These are phyloP conservation scores for Cassiopea andromeda DNA, from an alignment of 30 jellyfish, hydroid and myxozoan species.

Conservation along the genomic window DNA sequence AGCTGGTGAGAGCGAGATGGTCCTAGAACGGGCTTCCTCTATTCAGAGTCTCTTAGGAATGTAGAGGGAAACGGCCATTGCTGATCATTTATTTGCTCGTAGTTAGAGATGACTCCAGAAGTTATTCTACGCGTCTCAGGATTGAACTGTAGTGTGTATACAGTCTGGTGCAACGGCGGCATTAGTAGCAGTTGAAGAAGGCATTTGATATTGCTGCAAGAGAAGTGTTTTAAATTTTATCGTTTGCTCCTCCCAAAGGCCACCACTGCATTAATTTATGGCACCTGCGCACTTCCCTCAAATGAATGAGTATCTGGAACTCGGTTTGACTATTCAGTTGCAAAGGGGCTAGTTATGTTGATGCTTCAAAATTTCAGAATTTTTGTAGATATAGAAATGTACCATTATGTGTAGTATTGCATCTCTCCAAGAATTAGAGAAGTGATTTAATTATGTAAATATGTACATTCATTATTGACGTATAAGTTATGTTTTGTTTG, in stretches of 20 bases:
- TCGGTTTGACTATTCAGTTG: background rate
- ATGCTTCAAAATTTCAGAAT: conserved; percentile 18
- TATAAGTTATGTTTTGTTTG: conserved; percentile 63
- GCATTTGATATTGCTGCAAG: background rate
- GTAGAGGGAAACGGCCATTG: background rate
- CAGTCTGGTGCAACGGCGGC: background rate
- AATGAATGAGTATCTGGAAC: background rate
- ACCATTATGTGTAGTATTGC: conserved; percentile 15
- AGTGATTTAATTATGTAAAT: conserved; percentile 62
- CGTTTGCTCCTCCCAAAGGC: background rate
- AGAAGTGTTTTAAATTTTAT: background rate
- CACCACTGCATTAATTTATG: background rate
- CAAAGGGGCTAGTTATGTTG: background rate
- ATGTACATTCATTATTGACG: conserved; percentile 46
- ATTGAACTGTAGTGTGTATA: too few species aligned
- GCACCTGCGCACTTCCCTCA: background rate
- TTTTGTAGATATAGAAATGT: conserved; percentile 61
- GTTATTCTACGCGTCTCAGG: too few species aligned
- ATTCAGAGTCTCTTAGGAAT: background rate
- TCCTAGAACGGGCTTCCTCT: conserved; percentile 7
- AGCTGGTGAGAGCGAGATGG: background rate
- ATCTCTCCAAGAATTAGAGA: conserved; percentile 50
- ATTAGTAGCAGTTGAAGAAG: too few species aligned
- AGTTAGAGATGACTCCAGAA: background rate
- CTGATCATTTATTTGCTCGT: background rate